phyloP scores from a whole-genome alignment of 2,888 invertebrate genomes.

The Sisyra nigra region DNA sequence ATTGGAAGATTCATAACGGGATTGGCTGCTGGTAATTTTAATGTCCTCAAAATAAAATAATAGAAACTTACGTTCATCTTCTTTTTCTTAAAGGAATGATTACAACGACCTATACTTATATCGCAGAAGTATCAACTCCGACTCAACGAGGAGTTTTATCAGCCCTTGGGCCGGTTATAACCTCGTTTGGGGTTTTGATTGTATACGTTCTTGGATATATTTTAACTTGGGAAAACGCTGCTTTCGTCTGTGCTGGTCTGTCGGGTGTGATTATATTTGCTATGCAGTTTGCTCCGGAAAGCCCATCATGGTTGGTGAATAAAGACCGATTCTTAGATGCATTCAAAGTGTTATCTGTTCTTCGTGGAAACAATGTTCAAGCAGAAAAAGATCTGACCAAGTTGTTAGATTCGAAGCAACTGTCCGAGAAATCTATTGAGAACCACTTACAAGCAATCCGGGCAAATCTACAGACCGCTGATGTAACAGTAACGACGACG shows the following conservation, averaged over 20 bases:
- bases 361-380: constrained; percentile 41
- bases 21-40: constrained; percentile 47
- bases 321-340: constrained; percentile 39
- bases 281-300: constrained; percentile 49
- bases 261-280: constrained; percentile 37
- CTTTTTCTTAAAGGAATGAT: too few species aligned
- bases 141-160: constrained; percentile 50
- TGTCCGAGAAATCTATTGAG: constrained; percentile 15
- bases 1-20: constrained; percentile 52
- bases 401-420: constrained; percentile 27
- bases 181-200: constrained; percentile 53
- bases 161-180: constrained; percentile 50
- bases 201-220: constrained; percentile 51
- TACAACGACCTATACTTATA: constrained; percentile 49
- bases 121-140: constrained; percentile 50
- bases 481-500: constrained; percentile 14
- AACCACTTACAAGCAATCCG: constrained; percentile 14
- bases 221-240: constrained; percentile 47
- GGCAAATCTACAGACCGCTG: constrained; percentile 15
- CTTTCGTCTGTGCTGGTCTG: constrained; percentile 43
- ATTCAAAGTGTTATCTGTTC: constrained; percentile 44
- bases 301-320: constrained; percentile 48
- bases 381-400: constrained; percentile 48
- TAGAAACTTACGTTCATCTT: too few species aligned
- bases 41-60: constrained; percentile 16